A percentile compares a stretch with the other conserved stretches of the same genome.
Evolutionary conservation across 2,113 vertebrate genomes (phyloP).

Genomic region (Onychorhynchus coronatus): DNA sequence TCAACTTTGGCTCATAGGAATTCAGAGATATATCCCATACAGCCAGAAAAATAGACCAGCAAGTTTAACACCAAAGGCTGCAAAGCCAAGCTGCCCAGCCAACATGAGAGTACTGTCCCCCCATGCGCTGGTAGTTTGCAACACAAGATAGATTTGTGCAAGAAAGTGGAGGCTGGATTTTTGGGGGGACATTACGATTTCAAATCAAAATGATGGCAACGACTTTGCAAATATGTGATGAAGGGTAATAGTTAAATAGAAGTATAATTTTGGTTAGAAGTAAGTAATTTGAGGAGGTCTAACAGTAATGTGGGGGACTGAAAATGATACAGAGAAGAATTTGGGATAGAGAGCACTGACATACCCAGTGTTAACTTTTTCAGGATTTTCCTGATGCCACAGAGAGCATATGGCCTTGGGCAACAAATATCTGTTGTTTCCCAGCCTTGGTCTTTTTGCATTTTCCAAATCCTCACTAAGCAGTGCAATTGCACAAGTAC

Average conservation of each 20-base stretch:
- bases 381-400: neutral
- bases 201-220: neutral
- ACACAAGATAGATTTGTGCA: neutral
- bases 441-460: neutral
- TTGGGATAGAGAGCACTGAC: neutral
- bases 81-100: neutral
- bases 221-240: neutral
- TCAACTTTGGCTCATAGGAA: neutral
- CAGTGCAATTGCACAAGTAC: neutral
- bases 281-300: neutral
- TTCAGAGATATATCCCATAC: neutral
- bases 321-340: neutral
- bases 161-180: neutral
- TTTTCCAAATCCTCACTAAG: neutral
- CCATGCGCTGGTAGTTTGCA: rapidly evolving
- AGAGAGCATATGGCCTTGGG: neutral
- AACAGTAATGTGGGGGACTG: neutral
- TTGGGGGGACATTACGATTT: neutral
- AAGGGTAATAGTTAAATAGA: neutral
- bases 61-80: neutral
- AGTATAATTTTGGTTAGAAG: neutral
- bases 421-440: neutral
- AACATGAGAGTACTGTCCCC: neutral
- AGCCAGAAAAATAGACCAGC: neutral
- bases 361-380: neutral